phyloP scores from a whole-genome alignment of 2,888 invertebrate genomes.

The Lycophotia porphyrea region DNA sequence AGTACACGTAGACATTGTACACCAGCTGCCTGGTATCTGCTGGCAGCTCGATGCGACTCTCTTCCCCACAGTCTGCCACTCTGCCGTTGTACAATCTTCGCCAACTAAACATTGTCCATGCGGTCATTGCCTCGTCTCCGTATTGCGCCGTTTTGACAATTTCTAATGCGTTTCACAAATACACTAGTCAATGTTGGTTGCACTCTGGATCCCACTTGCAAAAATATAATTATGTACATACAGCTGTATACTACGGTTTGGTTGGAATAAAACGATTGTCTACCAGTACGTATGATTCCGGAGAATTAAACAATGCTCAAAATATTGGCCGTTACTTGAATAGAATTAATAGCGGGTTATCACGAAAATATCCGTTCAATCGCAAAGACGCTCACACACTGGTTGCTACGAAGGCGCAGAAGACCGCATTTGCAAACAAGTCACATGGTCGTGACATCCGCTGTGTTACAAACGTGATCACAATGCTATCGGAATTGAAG shows the following conservation, averaged over 20 bases:
- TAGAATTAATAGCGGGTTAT: constrained; percentile 45
- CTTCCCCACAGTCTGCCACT: constrained; percentile 78
- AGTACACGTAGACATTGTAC: constrained; percentile 87
- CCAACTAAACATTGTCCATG: constrained; percentile 90
- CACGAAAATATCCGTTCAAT: constrained; percentile 79
- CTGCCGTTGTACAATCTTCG: constrained; percentile 84
- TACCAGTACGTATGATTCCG: background rate
- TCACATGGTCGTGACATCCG: constrained; percentile 87
- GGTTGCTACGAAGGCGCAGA: constrained; percentile 73
- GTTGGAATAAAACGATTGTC: constrained; percentile 16
- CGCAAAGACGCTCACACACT: constrained; percentile 80
- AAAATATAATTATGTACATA: constrained; percentile 1
- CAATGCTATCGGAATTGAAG: constrained; percentile 74
- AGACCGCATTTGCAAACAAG: constrained; percentile 81
- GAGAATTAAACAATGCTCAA: constrained; percentile 43
- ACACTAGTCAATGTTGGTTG: constrained; percentile 28
- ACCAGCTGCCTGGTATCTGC: constrained; percentile 87
- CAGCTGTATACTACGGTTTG: background rate
- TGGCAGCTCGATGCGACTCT: constrained; percentile 81
- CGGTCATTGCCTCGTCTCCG: constrained; percentile 89
- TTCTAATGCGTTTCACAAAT: constrained; percentile 36
- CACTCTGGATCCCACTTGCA: constrained; percentile 35
- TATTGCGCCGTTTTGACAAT: constrained; percentile 86
- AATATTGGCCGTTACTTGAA: constrained; percentile 39
- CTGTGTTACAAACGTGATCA: constrained; percentile 83